Percentiles rank a stretch among this genome's conserved stretches.
These are phyloP conservation scores for Otus scops DNA, from an alignment of 2,797 vertebrate genomes.

Conservation along the genomic window DNA sequence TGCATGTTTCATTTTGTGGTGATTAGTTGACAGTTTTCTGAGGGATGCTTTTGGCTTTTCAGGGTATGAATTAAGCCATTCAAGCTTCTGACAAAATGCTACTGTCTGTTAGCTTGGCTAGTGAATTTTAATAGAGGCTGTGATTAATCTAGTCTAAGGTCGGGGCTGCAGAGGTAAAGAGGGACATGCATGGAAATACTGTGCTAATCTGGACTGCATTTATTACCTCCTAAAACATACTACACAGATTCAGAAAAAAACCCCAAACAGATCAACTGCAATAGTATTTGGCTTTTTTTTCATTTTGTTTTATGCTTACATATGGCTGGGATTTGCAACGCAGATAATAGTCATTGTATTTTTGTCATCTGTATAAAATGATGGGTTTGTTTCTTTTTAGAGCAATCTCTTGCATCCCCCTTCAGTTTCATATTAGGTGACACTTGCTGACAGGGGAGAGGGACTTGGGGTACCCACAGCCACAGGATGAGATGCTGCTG, in stretches of 20 bases:
- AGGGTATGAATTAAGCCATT: neutral
- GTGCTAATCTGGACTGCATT: neutral
- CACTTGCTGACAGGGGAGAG: neutral
- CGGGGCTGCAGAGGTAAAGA: neutral
- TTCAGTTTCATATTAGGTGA: neutral
- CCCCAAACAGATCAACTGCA: neutral
- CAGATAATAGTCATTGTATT: neutral
- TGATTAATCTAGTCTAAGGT: neutral
- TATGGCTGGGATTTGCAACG: neutral
- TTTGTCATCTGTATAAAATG: neutral
- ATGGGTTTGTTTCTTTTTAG: neutral
- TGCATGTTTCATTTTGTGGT: neutral
- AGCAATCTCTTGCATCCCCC: neutral
- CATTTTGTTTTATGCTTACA: neutral
- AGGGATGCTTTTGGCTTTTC: neutral
- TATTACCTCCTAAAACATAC: neutral
- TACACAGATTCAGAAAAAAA: neutral
- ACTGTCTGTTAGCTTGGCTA: neutral
- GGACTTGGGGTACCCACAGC: accelerated
- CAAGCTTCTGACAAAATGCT: neutral
- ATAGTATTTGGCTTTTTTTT: neutral
- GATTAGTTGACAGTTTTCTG: neutral
- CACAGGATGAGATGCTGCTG: neutral
- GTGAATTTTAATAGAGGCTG: neutral
- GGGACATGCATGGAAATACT: accelerated